Evolutionary conservation across 2,113 vertebrate genomes (phyloP), one percentile per base, ranked within the genome.

Genomic region (Climacteris rufus): DNA sequence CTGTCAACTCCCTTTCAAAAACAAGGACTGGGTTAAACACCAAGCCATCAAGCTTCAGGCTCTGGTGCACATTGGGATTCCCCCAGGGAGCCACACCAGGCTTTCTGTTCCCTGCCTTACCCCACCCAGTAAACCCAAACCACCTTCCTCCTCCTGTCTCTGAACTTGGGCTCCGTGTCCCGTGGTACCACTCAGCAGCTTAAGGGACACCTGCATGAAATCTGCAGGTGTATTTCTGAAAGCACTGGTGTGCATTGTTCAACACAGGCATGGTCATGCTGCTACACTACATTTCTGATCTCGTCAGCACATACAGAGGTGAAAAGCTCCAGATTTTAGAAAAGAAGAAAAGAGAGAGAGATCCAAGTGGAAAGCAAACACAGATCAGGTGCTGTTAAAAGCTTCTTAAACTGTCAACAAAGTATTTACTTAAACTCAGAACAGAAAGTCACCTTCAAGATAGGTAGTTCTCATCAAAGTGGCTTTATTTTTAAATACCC

Each of bases 361-460:
- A 72, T 50, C 52, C 75, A 54, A 69, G 49, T 89, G 31, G 76
- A 88, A 95, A 93, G 80, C 64, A 88, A 93, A 88, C 54, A 69
- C 33, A 61, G 72, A 70, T 75, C 60, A 71, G 28, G 53, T 81
- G 79, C 35, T 90, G 33, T 64, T 89, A 78, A 89, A 91, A 93
- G 64, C 76, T 61, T 78, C 76, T 89, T 93, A 88, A 88, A 88
- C 42, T 56, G 56, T 88, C 71, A 90, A 66, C 75, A 21, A 85
- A 83, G 35, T 91, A 75, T 87, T 92, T 91, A 90, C 76, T 90
- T 83, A 68, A 93, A 93, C 24, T 87, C 60, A 59, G 78, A 77
- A 47, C 19, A 88, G 75, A 96, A 83, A 87, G 83, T 80, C 75
- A 80, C 54, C 68, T 87, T 70, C 59, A 54, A 74, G 31, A 89